Percentiles rank a stretch among this genome's conserved stretches.
phyloP scores from a whole-genome alignment of 2,113 vertebrate genomes.

The Typhlomys cinereus region DNA sequence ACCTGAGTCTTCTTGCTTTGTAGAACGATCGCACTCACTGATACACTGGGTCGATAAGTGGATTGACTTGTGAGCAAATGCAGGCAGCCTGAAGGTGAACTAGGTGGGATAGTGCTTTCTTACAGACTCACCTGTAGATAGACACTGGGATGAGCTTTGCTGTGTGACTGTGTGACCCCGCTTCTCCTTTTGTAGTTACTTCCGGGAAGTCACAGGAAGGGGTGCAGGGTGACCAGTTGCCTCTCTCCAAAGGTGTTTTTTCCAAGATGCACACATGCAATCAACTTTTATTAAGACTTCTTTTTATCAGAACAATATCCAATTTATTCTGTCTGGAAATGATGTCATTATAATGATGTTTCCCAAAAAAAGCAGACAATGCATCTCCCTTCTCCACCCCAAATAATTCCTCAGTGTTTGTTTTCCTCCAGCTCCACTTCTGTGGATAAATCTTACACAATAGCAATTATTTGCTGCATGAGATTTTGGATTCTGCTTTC shows the following conservation, averaged over 20 bases:
- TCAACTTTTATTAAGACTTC: neutral
- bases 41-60: neutral
- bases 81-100: neutral
- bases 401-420: neutral
- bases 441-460: neutral
- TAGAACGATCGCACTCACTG: neutral
- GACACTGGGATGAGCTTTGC: too few relatives aligned
- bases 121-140: too few relatives aligned
- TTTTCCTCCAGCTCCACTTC: neutral
- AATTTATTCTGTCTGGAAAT: neutral
- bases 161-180: neutral
- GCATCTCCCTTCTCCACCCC: neutral
- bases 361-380: neutral
- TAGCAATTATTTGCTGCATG: neutral
- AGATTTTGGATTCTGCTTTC: neutral
- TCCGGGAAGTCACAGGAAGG: neutral
- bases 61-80: neutral
- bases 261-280: accelerated
- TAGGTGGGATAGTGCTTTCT: neutral
- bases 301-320: neutral
- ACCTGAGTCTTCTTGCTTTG: neutral
- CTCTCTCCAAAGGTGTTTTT: neutral
- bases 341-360: neutral
- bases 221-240: neutral
- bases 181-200: neutral